Evolutionary conservation across 2,888 invertebrate genomes (phyloP).

Genomic region (Hyposoter didymator): DNA sequence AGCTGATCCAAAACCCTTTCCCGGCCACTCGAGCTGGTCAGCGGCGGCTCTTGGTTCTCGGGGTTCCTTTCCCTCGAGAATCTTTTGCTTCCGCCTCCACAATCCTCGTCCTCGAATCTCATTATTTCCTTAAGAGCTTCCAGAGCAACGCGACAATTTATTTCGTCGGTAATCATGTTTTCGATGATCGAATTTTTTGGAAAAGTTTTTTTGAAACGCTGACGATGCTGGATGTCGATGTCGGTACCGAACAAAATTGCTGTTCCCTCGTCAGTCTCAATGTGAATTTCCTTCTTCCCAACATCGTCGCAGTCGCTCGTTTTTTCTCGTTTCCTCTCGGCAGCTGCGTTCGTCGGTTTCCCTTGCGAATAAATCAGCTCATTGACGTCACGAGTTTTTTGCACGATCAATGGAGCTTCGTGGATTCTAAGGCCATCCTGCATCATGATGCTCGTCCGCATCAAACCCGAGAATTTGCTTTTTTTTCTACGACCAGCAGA

Average conservation of each 20-base stretch:
- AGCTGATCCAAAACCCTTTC: constrained; percentile 84
- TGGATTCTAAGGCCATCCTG: constrained; percentile 89
- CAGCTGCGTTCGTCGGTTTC: not conserved
- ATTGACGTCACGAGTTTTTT: constrained; percentile 84
- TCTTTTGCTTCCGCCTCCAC: not conserved
- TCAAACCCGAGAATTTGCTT: constrained; percentile 37
- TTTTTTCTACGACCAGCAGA: constrained; percentile 20
- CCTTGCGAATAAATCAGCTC: constrained; percentile 73
- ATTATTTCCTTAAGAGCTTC: constrained; percentile 84
- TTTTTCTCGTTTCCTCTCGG: constrained; percentile 16
- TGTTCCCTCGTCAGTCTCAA: constrained; percentile 76
- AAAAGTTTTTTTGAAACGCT: constrained; percentile 71
- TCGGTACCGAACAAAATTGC: constrained; percentile 75
- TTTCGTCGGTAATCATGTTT: constrained; percentile 84
- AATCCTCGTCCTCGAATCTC: constrained; percentile 82
- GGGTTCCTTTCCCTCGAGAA: not conserved
- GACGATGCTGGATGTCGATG: constrained; percentile 69
- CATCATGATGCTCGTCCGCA: constrained; percentile 86
- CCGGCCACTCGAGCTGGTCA: constrained; percentile 68
- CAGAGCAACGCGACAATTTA: constrained; percentile 84
- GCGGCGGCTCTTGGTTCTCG: not conserved
- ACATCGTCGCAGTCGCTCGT: not conserved
- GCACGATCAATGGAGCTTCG: constrained; percentile 88
- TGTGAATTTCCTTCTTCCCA: constrained; percentile 69
- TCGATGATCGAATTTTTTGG: constrained; percentile 83